These are phyloP conservation scores for Phytoseiulus persimilis DNA, from an alignment of 2,888 invertebrate genomes.

Conservation along the genomic window DNA sequence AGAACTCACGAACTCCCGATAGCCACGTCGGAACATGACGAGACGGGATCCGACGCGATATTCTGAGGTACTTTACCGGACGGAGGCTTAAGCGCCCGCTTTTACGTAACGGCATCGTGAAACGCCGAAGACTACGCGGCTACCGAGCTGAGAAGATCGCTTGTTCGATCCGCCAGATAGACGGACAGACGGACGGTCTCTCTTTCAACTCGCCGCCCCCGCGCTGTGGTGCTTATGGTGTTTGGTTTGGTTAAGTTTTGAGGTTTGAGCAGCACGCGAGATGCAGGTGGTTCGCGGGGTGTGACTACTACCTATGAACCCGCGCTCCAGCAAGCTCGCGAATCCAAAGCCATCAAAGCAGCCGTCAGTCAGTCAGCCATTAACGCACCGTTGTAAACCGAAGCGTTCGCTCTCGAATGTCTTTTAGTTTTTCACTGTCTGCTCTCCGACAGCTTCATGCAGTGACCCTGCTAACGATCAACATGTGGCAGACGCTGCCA, in stretches of 20 bases:
- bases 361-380: background rate
- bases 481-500: background rate
- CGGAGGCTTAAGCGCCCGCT: background rate
- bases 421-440: background rate
- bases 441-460: background rate
- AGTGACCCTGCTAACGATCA: background rate
- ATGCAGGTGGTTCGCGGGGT: constrained; percentile 5
- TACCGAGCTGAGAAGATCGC: background rate
- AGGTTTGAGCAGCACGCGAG: background rate
- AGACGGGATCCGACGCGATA: background rate
- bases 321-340: background rate
- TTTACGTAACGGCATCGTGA: constrained; percentile 5
- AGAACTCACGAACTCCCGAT: background rate
- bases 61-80: background rate
- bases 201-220: background rate
- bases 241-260: background rate
- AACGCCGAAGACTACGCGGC: background rate
- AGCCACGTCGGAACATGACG: background rate
- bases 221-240: background rate
- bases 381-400: constrained; percentile 5
- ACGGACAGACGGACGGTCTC: background rate
- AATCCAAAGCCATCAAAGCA: background rate
- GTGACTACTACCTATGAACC: background rate
- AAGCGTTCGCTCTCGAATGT: background rate
- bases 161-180: background rate